Evolutionary conservation across 2,888 invertebrate genomes (phyloP).

Genomic region (Scaptomyza parva): DNA sequence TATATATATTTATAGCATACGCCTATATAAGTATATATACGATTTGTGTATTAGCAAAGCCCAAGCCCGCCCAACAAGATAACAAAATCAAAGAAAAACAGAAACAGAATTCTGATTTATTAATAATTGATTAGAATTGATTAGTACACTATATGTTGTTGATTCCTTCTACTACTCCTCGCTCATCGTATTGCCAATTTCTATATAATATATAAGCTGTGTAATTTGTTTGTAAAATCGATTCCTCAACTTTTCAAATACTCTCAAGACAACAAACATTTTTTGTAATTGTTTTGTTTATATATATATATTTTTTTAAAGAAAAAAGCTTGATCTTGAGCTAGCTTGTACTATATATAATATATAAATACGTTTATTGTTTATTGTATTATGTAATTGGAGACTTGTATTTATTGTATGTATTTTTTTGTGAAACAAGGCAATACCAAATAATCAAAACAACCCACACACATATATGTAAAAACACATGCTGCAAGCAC

Average conservation of each 20-base stretch:
- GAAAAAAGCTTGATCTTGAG: constrained; percentile 41
- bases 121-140: too few species aligned
- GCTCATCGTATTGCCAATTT: constrained; percentile 82
- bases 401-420: constrained; percentile 67
- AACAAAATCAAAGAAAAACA: constrained; percentile 30
- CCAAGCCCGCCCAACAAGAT: constrained; percentile 73
- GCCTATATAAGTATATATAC: constrained; percentile 61
- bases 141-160: constrained; percentile 62
- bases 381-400: constrained; percentile 60
- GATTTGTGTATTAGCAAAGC: constrained; percentile 77
- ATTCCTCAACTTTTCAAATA: constrained; percentile 59
- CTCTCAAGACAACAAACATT: constrained; percentile 61
- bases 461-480: constrained; percentile 27
- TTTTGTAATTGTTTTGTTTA: constrained; percentile 50
- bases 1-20: constrained; percentile 37
- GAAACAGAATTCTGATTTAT: constrained; percentile 2
- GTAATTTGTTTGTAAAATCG: constrained; percentile 53
- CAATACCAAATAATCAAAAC: constrained; percentile 56
- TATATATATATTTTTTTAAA: constrained; percentile 45
- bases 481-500: constrained; percentile 67
- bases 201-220: constrained; percentile 60
- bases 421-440: constrained; percentile 52
- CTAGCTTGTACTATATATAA: constrained; percentile 32
- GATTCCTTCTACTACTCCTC: constrained; percentile 73
- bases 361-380: constrained; percentile 40